Conservation (phyloP, 2,888 invertebrate species). For the Drosophila algonquin region DNA sequence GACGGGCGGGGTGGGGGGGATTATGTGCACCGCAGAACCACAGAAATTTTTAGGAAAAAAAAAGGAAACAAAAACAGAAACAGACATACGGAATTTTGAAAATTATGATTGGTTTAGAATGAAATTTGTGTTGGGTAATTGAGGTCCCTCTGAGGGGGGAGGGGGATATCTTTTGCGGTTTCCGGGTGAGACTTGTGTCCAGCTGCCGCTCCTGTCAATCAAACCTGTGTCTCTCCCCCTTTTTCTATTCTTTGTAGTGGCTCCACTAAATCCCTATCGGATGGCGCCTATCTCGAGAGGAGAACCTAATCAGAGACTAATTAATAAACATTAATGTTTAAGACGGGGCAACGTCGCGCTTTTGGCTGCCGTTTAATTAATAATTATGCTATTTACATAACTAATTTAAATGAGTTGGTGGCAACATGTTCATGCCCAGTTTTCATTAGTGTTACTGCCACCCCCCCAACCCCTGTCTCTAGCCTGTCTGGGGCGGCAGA, state of each 20-base stretch:
- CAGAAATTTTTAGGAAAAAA: not conserved
- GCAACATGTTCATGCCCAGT: slow-evolving; percentile 66
- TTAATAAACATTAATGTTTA: slow-evolving; percentile 60
- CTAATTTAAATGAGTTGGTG: slow-evolving; percentile 63
- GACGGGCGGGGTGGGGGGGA: slow-evolving; percentile 38
- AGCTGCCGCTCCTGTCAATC: slow-evolving; percentile 47
- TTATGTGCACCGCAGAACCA: slow-evolving; percentile 49
- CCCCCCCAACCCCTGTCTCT: not conserved
- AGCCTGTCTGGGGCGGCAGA: slow-evolving; percentile 32
- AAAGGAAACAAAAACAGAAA: slow-evolving; percentile 53
- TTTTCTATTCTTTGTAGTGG: not conserved
- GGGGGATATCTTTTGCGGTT: slow-evolving; percentile 60
- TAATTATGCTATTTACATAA: slow-evolving; percentile 65
- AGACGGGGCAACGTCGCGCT: slow-evolving; percentile 25
- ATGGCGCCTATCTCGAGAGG: slow-evolving; percentile 24
- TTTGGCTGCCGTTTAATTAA: slow-evolving; percentile 55
- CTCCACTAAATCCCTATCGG: not conserved
- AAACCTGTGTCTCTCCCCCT: slow-evolving; percentile 19
- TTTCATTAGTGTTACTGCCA: slow-evolving; percentile 54
- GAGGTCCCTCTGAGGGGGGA: slow-evolving; percentile 46
- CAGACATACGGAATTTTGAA: slow-evolving; percentile 54
- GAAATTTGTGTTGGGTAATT: slow-evolving; percentile 56
- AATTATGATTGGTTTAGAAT: slow-evolving; percentile 60
- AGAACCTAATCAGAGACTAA: slow-evolving; percentile 37
- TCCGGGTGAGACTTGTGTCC: slow-evolving; percentile 43